phyloP scores from a whole-genome alignment of 2,888 invertebrate species.

The Tipula unca region DNA sequence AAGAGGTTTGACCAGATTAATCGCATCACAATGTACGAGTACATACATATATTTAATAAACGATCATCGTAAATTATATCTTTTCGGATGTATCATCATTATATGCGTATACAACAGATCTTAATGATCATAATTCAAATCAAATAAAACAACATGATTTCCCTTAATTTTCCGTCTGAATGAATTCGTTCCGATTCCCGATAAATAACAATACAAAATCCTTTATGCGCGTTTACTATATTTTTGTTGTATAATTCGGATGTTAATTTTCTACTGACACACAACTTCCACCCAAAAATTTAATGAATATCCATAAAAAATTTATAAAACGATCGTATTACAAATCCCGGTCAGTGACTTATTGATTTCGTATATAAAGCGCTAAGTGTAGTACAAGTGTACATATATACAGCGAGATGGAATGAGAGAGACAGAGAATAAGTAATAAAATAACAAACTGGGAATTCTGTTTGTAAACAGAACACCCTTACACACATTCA shows the following conservation, averaged over 20 bases:
- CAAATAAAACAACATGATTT: neutral
- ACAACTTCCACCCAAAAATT: neutral
- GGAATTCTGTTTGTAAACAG: neutral
- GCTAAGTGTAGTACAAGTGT: neutral
- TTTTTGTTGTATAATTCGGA: constrained; percentile 1
- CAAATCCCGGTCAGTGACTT: neutral
- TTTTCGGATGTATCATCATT: neutral
- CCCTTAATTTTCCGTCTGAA: neutral
- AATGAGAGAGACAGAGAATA: neutral
- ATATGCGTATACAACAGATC: neutral
- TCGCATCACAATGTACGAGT: neutral
- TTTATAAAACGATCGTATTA: neutral
- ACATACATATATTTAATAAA: neutral
- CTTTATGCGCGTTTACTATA: neutral
- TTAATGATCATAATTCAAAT: neutral
- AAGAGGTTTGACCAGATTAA: neutral
- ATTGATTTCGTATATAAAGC: neutral
- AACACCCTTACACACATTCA: neutral
- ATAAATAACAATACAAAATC: neutral
- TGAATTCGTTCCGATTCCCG: neutral
- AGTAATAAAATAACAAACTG: neutral
- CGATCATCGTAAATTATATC: neutral
- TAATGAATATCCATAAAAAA: neutral
- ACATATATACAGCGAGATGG: neutral
- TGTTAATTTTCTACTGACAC: constrained; percentile 14